phyloP scores from a whole-genome alignment of 1,140 invertebrate genomes.

The Neelides sp. region DNA sequence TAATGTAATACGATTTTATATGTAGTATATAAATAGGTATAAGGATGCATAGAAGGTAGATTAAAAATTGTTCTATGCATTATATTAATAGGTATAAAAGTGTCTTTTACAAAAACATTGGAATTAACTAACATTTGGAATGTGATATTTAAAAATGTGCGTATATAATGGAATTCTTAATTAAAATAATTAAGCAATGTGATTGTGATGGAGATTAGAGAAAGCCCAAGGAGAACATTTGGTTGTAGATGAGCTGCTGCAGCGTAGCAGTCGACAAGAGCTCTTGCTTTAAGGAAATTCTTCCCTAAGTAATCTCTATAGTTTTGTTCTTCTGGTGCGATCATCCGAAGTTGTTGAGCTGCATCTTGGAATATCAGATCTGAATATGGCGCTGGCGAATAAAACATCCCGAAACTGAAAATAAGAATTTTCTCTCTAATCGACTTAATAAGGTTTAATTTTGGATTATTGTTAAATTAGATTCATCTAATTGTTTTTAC shows the following conservation, averaged over 20 bases:
- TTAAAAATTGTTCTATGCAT: no score
- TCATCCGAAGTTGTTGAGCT: constrained; percentile 62
- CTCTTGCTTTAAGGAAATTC: constrained; percentile 60
- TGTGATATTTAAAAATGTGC: no score
- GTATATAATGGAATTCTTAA: no score
- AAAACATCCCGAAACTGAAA: constrained; percentile 76
- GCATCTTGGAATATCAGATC: constrained; percentile 89
- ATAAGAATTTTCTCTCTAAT: constrained; percentile 6
- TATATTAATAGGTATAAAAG: no score
- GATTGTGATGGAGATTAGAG: no score
- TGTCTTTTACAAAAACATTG: no score
- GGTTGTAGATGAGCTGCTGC: constrained; percentile 36
- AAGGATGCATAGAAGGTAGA: no score
- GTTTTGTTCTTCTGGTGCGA: constrained; percentile 48
- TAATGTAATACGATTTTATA: no score
- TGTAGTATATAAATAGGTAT: no score
- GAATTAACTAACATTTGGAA: no score
- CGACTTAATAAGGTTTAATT: constrained; percentile 1
- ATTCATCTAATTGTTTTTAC: constrained; percentile 34
- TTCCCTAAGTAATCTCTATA: constrained; percentile 55
- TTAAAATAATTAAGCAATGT: no score
- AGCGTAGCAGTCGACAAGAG: constrained; percentile 63
- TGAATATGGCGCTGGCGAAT: constrained; percentile 59
- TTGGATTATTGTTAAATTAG: constrained; percentile 1
- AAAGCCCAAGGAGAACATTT: no score